A percentile compares a stretch with the other conserved stretches of the same genome.
Evolutionary conservation across 2,888 invertebrate species (phyloP).

Genomic region (Melanophora roralis): DNA sequence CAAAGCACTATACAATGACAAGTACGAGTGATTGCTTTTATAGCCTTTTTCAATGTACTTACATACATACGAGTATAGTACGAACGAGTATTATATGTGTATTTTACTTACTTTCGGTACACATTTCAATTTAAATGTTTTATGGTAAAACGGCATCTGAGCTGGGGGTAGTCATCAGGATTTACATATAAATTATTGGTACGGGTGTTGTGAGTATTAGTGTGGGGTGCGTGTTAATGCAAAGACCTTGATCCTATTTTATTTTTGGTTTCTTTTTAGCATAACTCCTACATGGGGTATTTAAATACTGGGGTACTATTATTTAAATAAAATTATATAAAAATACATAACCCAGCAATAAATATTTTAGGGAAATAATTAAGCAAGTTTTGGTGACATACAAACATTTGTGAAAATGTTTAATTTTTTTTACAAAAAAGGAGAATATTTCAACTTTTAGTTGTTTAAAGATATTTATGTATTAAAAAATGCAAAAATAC

Average conservation of each 20-base stretch:
- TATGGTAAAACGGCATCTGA: constrained; percentile 41
- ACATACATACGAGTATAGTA: not conserved
- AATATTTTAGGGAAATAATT: too few relatives aligned
- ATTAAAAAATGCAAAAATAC: too few relatives aligned
- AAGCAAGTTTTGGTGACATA: too few relatives aligned
- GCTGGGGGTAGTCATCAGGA: constrained; percentile 18
- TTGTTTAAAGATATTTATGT: too few relatives aligned
- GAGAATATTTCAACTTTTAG: too few relatives aligned
- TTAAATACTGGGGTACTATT: not conserved
- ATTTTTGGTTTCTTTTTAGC: constrained; percentile 22
- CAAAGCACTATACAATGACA: not conserved
- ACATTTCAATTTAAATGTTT: constrained; percentile 44
- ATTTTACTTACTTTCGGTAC: constrained; percentile 6
- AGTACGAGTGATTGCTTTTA: constrained; percentile 39
- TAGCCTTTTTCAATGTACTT: constrained; percentile 18
- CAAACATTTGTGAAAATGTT: too few relatives aligned
- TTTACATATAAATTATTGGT: not conserved
- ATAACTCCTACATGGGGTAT: constrained; percentile 30
- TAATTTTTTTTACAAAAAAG: too few relatives aligned
- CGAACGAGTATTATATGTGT: not conserved
- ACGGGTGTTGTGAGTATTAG: not conserved
- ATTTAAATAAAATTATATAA: too few relatives aligned
- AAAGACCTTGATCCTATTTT: constrained; percentile 61
- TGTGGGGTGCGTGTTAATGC: not conserved
- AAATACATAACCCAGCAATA: constrained; percentile 16